phyloP scores from a whole-genome alignment of 2,888 invertebrate genomes.

The Scaptomyza reducta region DNA sequence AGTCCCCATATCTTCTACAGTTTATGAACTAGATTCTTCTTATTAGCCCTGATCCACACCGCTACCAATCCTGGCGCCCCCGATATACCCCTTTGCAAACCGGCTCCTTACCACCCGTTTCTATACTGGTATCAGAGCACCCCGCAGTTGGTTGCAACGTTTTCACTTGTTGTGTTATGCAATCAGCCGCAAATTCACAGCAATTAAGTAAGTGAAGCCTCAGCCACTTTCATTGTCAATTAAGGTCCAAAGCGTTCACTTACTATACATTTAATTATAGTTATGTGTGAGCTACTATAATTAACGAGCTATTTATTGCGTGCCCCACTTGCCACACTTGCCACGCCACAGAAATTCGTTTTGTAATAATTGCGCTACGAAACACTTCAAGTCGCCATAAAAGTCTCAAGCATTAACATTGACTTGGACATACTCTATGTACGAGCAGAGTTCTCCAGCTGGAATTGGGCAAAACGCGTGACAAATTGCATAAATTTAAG shows the following conservation, averaged over 20 bases:
- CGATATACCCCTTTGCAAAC: too few relatives aligned
- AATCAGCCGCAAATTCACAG: not conserved
- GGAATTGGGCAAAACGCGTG: constrained; percentile 50
- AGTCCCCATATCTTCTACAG: too few relatives aligned
- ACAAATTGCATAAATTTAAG: constrained; percentile 15
- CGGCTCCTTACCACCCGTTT: too few relatives aligned
- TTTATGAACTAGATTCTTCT: too few relatives aligned
- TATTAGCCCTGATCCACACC: too few relatives aligned
- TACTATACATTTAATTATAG: constrained; percentile 7
- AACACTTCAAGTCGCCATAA: constrained; percentile 60
- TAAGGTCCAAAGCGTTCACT: constrained; percentile 32
- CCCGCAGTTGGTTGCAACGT: too few relatives aligned
- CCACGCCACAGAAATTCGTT: constrained; percentile 24
- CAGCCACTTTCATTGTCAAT: constrained; percentile 54
- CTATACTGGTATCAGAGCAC: too few relatives aligned
- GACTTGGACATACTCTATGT: constrained; percentile 4
- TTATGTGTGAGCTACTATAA: too few relatives aligned
- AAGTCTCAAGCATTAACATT: constrained; percentile 29
- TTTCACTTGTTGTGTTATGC: not conserved
- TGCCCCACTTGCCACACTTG: constrained; percentile 4
- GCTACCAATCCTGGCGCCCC: too few relatives aligned
- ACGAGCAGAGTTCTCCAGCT: not conserved
- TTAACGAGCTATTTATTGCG: not conserved
- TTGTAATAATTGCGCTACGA: constrained; percentile 54
- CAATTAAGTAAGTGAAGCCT: not conserved